Base-by-base conservation (phyloP, 2,113 vertebrate genomes). In the Gambusia holbrooki region DNA sequence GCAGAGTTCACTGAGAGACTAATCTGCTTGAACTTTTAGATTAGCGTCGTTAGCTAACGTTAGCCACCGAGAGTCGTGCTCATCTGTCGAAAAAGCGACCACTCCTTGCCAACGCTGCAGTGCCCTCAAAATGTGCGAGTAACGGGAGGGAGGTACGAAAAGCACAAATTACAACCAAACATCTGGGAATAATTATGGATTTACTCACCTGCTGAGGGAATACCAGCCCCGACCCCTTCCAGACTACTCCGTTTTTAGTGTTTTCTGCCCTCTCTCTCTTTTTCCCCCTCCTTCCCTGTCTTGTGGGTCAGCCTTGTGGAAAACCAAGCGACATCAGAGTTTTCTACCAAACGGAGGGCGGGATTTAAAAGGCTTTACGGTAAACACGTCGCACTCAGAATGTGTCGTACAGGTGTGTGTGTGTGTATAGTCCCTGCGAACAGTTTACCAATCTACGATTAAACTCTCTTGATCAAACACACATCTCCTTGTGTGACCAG, bases 61-160 rank as follows among this genome's bases (percentile, higher is more conserved):
- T 86, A 91, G 87, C 84, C 32, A 64, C 0, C 30, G 33, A 62
- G 79, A 88, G 79, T 81, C 85, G 81, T 82, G 80, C 86, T 54
- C 82, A n/a, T 84, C 66, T 67, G 81, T 83, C 81, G 85, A 71
- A 86, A 83, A 69, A 68, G 80, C 69, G 92, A 90, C 91, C 93
- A 92, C 92, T 93, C 92, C 93, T 92, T 92, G 86, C 85, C 89
- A 90, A 84, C 92, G 88, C 90, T 89, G 91, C 92, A 88, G 82
- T 88, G 82, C 72, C 79, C 15, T 75, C 48, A 58, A 58, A 58
- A 58, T 58, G 51, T 58, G 42, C 25, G 83, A 75, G 4, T 14
- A 45, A 9, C 45, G 1, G 61, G 4, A 10, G 2, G 0, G 0
- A 0, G 15, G 45, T 51, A 28, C 1, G 29, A 35, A 30, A 72